Evolutionary conservation across 2,113 vertebrate genomes (phyloP).

Genomic region (Peromyscus polionotus): DNA sequence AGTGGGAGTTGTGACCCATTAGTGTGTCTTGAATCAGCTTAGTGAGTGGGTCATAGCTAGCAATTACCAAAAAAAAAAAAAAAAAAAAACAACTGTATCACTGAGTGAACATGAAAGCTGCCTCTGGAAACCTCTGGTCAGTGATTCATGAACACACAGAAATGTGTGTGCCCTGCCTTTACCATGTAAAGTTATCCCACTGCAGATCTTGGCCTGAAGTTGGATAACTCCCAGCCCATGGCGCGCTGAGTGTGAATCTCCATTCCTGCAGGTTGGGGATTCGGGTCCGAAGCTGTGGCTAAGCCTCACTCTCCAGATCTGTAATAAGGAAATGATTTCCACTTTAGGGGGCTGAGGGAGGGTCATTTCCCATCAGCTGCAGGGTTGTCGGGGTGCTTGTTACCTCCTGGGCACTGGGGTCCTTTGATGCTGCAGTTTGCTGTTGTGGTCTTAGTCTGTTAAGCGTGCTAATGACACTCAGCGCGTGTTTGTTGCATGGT

Average conservation of each 20-base stretch:
- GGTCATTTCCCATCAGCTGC: background rate
- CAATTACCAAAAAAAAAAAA: constrained; percentile 58
- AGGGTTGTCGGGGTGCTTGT: background rate
- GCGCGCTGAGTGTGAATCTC: background rate
- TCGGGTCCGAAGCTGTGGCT: background rate
- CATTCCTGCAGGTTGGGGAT: background rate
- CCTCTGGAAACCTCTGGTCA: background rate
- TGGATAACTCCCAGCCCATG: background rate
- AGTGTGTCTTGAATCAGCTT: constrained; percentile 58
- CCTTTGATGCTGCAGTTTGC: background rate
- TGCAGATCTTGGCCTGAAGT: background rate
- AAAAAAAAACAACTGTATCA: background rate
- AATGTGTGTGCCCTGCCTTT: background rate
- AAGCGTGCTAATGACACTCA: background rate
- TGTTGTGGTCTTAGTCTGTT: background rate
- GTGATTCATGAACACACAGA: background rate
- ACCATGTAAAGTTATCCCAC: background rate
- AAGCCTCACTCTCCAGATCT: constrained; percentile 13
- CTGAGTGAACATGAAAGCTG: background rate
- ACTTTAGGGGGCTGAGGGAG: too few relatives aligned
- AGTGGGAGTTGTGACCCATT: constrained; percentile 59
- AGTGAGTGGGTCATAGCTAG: constrained; percentile 53
- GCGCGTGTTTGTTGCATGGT: background rate
- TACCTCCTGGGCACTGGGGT: background rate
- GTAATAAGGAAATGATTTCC: background rate